These are phyloP conservation scores for Drosophila pseudoananassae DNA, from an alignment of 1,140 invertebrate species.

Conservation along the genomic window DNA sequence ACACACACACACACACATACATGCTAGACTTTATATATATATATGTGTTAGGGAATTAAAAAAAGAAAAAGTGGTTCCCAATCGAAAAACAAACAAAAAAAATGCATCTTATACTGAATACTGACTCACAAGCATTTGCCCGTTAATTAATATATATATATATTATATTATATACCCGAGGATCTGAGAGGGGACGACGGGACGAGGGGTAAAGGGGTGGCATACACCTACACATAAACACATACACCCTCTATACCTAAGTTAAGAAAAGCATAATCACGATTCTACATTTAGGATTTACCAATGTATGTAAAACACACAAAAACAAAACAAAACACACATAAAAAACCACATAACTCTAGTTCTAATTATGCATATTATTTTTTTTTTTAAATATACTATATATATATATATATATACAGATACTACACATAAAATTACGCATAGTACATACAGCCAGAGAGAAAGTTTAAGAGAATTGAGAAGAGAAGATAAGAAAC, in stretches of 20 bases:
- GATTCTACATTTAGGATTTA: slow-evolving; percentile 27
- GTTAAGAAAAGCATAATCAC: slow-evolving; percentile 56
- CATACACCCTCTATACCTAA: slow-evolving; percentile 42
- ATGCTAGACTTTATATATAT: slow-evolving; percentile 21
- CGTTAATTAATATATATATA: slow-evolving; percentile 15
- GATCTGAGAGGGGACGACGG: slow-evolving; percentile 18
- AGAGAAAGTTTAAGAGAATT: slow-evolving; percentile 8
- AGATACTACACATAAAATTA: slow-evolving; percentile 72
- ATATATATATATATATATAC: slow-evolving; percentile 38
- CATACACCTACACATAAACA: slow-evolving; percentile 18
- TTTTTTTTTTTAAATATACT: slow-evolving; percentile 32
- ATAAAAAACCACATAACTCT: slow-evolving; percentile 29
- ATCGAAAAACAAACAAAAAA: slow-evolving; percentile 1
- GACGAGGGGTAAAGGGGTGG: slow-evolving; percentile 15
- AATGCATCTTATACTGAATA: slow-evolving; percentile 18
- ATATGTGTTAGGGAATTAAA: slow-evolving; percentile 1
- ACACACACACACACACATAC: slow-evolving; percentile 25
- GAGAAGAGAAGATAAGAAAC: slow-evolving; percentile 3
- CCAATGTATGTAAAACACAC: slow-evolving; percentile 26
- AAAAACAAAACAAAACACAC: slow-evolving; percentile 18
- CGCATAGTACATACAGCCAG: slow-evolving; percentile 56
- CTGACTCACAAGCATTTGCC: slow-evolving; percentile 18
- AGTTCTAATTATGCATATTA: slow-evolving; percentile 55
- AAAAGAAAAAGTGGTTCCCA: background rate
- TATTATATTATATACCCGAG: slow-evolving; percentile 9